Evolutionary conservation across 2,888 invertebrate species (phyloP), one percentile per base, ranked within the genome.

Genomic region (Drosophila infuscata): DNA sequence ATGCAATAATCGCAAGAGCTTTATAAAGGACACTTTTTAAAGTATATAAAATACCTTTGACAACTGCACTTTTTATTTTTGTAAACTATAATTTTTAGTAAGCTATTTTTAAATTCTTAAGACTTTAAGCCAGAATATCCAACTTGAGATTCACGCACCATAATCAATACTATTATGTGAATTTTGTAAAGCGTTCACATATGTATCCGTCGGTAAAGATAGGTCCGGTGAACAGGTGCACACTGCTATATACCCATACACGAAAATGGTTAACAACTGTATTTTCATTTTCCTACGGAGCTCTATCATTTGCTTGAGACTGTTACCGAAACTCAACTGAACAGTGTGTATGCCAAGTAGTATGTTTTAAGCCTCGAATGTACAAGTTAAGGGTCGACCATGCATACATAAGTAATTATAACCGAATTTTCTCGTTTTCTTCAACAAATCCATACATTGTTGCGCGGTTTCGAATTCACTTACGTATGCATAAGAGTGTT

Each of bases 181-280:
- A 57, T 75, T 91, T 68, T 92, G 87, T 25, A 92, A 63, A 7
- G 92, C 92, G 69, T 91, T 90, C 62, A 91, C 73, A 73, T 92
- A 92, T 8, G 92, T 83, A 81, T 92, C 92, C 81, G 92, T 75
- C 7, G 71, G 52, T 57, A 69, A 67, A 9, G 62, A 49, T 49
- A 52, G n/a, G 8, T 70, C 80, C 61, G 49, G 52, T 64, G 73
- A 48, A 53, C 56, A 49, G 20, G 30, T 53, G 49, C 58, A 52
- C 12, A 53, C 17, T 8, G 33, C 25, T 30, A 70, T 15, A 56
- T 20, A 59, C 15, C 36, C 60, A 36, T 0, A 46, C 29, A 49
- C 63, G 38, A 66, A 32, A 30, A 66, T 9, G 41, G 46, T 61
- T 33, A 70, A 12, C 36, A 66, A 66, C 30, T 53, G 25, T 1